phyloP scores from a whole-genome alignment of 2,888 invertebrate genomes.

The Tanypteryx hageni region DNA sequence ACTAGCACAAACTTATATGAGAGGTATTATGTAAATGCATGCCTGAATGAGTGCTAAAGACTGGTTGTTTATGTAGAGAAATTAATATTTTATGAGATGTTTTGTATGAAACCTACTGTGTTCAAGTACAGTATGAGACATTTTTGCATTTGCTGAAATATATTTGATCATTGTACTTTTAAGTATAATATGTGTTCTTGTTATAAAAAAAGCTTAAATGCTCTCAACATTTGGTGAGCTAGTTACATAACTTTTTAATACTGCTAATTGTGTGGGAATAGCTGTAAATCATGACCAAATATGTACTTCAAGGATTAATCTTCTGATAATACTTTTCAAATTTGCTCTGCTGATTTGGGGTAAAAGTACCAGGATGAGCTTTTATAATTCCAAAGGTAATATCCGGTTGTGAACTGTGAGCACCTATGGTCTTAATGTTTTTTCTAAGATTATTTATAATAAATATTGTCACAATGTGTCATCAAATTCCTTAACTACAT shows the following conservation, averaged over 20 bases:
- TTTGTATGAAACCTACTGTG: constrained; percentile 60
- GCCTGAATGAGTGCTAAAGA: constrained; percentile 49
- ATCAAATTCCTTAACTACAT: background rate
- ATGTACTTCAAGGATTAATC: background rate
- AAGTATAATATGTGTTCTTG: constrained; percentile 15
- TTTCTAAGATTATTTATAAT: background rate
- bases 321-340: background rate
- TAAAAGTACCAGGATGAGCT: background rate
- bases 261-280: background rate
- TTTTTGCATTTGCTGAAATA: constrained; percentile 43
- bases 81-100: constrained; percentile 24
- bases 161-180: constrained; percentile 42
- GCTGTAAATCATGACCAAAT: background rate
- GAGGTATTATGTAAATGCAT: constrained; percentile 21
- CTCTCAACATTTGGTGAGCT: background rate
- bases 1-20: constrained; percentile 20
- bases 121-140: constrained; percentile 21
- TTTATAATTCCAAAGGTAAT: background rate
- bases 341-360: background rate
- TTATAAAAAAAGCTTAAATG: background rate
- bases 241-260: background rate
- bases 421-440: background rate
- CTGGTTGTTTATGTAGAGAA: constrained; percentile 49
- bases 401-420: background rate
- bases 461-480: background rate